Evolutionary conservation across 2,888 invertebrate species (phyloP), one percentile per base, ranked within the genome.

Genomic region (Octonoba sinensis): DNA sequence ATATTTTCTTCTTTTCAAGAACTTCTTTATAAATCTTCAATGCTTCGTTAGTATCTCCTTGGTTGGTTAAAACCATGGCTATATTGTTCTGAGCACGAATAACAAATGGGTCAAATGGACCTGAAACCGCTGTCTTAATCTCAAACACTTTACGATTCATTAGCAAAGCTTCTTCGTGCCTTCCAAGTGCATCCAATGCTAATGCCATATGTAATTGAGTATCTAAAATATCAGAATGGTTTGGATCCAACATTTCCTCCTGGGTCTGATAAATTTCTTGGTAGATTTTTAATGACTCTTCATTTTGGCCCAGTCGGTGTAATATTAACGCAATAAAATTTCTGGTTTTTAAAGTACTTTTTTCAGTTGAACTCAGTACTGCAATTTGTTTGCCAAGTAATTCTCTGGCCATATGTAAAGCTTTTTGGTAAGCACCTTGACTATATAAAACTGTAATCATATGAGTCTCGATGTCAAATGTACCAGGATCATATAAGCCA

Each of bases 11-110:
- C n/a, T 15, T 64, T 16, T 65, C 22, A 16, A 49, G 47, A 47
- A 70, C 60, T 13, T 57, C n/a, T 36, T 57, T 24, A 36, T 22
- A 60, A 15, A 60, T 51, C 59, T 69, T 60, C 16, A 69, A 49
- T 20, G 76, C 76, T 60, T 70, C 47, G 12, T 60, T 22, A 24
- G 18, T 36, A n/a, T 73, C 54, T 1, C 44, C 24, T 24, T 49
- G 69, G 44, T 54, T 12, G 6, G 4, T 36, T 15, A 78, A 47
- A 8, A 22, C 62, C 24, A 49, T 24, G 2, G 27, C 27, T 56
- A 69, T 69, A 22, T 64, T 64, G 3, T 69, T 15, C 13, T 65
- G 64, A 56, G 51, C 44, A 15, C 16, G 20, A 15, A 65, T 3
- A 47, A 11, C 3, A 4, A 27, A 3, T 15, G 44, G 13, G 11